phyloP scores from a whole-genome alignment of 2,888 invertebrate genomes.

The Craniophora ligustri region DNA sequence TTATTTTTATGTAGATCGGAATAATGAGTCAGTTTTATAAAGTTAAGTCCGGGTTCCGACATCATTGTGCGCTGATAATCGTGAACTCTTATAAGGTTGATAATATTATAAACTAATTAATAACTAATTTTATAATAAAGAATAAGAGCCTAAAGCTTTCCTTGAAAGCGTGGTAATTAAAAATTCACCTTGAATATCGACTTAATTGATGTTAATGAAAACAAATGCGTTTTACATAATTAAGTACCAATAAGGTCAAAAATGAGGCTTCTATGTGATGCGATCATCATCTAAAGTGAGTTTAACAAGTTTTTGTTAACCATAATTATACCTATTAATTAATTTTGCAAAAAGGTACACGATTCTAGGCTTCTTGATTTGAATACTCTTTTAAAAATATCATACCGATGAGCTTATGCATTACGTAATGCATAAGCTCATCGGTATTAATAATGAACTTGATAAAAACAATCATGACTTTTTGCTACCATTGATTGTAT shows the following conservation, averaged over 20 bases:
- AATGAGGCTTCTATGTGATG: neutral
- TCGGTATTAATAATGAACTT: constrained; percentile 16
- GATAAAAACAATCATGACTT: constrained; percentile 1
- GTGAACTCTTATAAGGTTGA: too few relatives aligned
- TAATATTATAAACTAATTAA: too few relatives aligned
- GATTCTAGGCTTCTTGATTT: constrained; percentile 7
- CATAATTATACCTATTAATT: neutral
- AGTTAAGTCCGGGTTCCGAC: too few relatives aligned
- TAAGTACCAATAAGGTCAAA: neutral
- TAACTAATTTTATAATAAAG: too few relatives aligned
- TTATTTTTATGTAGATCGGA: too few relatives aligned
- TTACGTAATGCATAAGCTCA: constrained; percentile 23
- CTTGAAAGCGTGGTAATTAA: neutral
- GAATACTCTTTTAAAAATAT: constrained; percentile 12
- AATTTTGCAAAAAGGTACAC: constrained; percentile 16
- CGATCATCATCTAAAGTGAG: constrained; percentile 1
- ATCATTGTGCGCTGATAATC: too few relatives aligned
- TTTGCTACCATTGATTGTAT: constrained; percentile 2
- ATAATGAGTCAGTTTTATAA: too few relatives aligned
- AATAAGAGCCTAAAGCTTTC: too few relatives aligned
- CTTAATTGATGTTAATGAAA: neutral
- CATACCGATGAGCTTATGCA: too few relatives aligned
- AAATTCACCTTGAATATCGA: neutral
- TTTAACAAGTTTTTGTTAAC: constrained; percentile 6
- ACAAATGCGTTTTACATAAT: neutral